These are phyloP conservation scores for Germaria angustata DNA, from an alignment of 2,888 invertebrate species.

Conservation along the genomic window DNA sequence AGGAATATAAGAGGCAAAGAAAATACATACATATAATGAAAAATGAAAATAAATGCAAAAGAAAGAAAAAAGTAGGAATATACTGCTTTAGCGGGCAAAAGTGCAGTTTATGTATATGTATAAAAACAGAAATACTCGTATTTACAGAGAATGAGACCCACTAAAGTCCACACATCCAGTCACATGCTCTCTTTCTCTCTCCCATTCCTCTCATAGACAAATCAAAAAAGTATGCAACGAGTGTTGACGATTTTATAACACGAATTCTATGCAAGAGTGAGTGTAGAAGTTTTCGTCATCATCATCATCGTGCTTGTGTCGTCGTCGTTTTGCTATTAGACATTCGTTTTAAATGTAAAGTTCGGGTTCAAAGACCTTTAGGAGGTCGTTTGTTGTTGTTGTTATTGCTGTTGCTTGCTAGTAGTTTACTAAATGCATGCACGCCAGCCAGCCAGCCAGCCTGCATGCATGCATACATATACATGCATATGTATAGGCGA, in stretches of 20 bases:
- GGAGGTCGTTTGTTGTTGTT: conserved; percentile 77
- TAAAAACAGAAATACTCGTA: not conserved
- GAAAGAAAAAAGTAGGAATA: conserved; percentile 20
- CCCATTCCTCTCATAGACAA: not conserved
- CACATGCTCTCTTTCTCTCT: not conserved
- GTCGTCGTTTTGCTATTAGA: conserved; percentile 49
- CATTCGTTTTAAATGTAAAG: conserved; percentile 65
- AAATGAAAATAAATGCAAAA: conserved; percentile 36
- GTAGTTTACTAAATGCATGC: conserved; percentile 28
- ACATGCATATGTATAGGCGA: too few relatives aligned
- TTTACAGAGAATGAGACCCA: not conserved
- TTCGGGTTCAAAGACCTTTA: conserved; percentile 79
- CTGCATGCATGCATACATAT: not conserved
- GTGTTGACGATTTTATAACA: conserved; percentile 45
- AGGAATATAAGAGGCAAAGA: not conserved
- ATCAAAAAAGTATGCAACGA: conserved; percentile 9
- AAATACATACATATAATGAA: conserved; percentile 14
- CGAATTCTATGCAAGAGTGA: conserved; percentile 8
- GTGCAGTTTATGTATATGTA: conserved; percentile 32
- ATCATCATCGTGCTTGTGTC: not conserved
- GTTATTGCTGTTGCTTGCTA: conserved; percentile 23
- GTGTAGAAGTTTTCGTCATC: conserved; percentile 36
- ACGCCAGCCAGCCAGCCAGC: not conserved
- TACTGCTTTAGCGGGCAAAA: conserved; percentile 52
- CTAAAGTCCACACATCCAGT: not conserved